Conservation (phyloP, 37 sponge, comb jelly and placozoan genomes). For the Beroe ovata region DNA sequence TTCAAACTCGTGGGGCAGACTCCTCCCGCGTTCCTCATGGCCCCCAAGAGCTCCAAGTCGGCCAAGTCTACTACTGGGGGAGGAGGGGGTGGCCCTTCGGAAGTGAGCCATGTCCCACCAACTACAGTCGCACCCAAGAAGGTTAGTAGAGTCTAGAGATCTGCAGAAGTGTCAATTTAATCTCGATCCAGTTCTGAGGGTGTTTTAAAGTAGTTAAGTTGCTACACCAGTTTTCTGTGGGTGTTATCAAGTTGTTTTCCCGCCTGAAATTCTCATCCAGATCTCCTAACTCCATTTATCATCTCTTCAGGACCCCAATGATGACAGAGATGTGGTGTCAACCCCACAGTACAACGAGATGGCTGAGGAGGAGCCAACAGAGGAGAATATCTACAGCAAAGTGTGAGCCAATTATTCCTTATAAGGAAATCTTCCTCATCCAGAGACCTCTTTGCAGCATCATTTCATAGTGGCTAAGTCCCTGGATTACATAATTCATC, state of each 20-base stretch:
- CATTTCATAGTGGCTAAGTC: too few species aligned
- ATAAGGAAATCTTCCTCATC: neutral
- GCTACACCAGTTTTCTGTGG: neutral
- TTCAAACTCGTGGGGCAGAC: conserved; percentile 25
- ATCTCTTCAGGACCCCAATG: neutral
- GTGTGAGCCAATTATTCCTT: neutral
- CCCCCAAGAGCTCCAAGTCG: conserved; percentile 1
- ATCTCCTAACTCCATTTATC: neutral
- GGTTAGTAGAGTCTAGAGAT: too few species aligned
- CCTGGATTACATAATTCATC: too few species aligned
- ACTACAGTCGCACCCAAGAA: neutral
- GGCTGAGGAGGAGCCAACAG: neutral
- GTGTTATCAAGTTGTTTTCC: neutral
- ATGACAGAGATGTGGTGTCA: neutral
- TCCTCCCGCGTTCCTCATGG: conserved; percentile 4
- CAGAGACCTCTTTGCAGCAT: neutral
- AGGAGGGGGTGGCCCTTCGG: neutral
- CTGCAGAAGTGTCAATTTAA: too few species aligned
- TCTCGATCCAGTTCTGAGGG: too few species aligned
- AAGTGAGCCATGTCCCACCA: neutral
- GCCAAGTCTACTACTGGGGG: conserved; percentile 1
- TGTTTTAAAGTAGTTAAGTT: neutral
- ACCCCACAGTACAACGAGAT: neutral
- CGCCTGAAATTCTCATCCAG: neutral
- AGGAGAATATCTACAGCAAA: conserved; percentile 67